These are phyloP conservation scores for Diplazon laetatorius DNA, from an alignment of 2,888 invertebrate genomes.

Conservation along the genomic window DNA sequence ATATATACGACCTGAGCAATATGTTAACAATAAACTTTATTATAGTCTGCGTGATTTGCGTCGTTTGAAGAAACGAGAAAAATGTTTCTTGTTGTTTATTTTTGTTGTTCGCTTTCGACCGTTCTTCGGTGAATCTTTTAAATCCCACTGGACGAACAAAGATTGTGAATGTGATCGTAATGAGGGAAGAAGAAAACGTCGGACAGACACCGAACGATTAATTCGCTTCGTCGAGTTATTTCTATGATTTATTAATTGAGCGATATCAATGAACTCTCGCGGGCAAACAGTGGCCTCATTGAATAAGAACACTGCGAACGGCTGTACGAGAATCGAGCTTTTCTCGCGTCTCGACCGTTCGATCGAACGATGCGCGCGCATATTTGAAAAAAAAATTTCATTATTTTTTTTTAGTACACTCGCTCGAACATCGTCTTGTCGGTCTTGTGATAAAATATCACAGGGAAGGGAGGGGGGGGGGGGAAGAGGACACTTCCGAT, in stretches of 20 bases:
- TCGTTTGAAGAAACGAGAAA: neutral
- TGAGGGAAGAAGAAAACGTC: conserved; percentile 60
- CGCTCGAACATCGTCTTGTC: conserved; percentile 25
- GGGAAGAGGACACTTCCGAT: conserved; percentile 45
- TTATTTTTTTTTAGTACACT: too few relatives aligned
- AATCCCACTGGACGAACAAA: neutral
- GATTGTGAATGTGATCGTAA: conserved; percentile 22
- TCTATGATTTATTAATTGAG: conserved; percentile 81
- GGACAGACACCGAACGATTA: conserved; percentile 69
- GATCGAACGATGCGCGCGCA: too few relatives aligned
- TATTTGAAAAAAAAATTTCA: too few relatives aligned
- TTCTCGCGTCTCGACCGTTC: conserved; percentile 23
- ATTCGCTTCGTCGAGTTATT: conserved; percentile 73
- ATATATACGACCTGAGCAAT: neutral
- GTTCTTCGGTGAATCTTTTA: conserved; percentile 3
- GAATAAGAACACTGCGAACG: conserved; percentile 67
- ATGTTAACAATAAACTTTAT: neutral
- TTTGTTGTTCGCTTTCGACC: too few relatives aligned
- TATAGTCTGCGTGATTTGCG: neutral
- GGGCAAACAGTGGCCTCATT: conserved; percentile 80
- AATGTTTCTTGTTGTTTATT: too few relatives aligned
- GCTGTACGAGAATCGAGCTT: conserved; percentile 11
- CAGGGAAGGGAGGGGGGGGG: conserved; percentile 15
- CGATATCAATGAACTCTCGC: conserved; percentile 81
- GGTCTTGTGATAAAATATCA: conserved; percentile 22